A percentile compares a stretch with the other conserved stretches of the same genome.
These are phyloP conservation scores for Limenitis camilla DNA, from an alignment of 2,888 invertebrate species.

Conservation along the genomic window DNA sequence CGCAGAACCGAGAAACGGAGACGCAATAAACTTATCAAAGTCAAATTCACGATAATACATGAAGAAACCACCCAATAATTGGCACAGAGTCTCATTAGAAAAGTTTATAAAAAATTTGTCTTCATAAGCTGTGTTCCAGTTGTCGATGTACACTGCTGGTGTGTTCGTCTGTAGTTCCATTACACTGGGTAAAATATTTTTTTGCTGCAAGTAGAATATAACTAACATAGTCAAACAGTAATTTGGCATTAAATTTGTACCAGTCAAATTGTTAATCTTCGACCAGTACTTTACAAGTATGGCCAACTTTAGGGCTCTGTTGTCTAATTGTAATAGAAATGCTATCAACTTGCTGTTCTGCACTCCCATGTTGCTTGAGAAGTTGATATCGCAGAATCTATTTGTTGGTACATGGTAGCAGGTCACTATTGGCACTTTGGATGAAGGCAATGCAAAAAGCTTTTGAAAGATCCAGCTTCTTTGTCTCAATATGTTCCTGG, in stretches of 20 bases:
- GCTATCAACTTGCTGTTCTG: constrained; percentile 79
- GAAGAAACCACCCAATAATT: constrained; percentile 39
- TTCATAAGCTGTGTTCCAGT: constrained; percentile 77
- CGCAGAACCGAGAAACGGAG: constrained; percentile 28
- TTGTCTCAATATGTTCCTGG: constrained; percentile 50
- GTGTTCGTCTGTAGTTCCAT: constrained; percentile 50
- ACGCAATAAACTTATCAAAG: constrained; percentile 26
- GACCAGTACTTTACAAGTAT: constrained; percentile 85
- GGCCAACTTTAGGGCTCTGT: constrained; percentile 72
- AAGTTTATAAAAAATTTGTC: constrained; percentile 10
- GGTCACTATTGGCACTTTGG: constrained; percentile 85
- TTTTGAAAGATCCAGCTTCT: constrained; percentile 28
- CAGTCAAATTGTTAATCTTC: constrained; percentile 72
- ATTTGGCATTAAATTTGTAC: constrained; percentile 69
- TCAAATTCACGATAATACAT: constrained; percentile 28
- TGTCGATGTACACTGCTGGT: constrained; percentile 44
- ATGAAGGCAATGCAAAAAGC: constrained; percentile 74
- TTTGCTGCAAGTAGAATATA: constrained; percentile 81
- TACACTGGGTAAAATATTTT: constrained; percentile 73
- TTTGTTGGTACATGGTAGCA: constrained; percentile 76
- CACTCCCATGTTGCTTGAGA: constrained; percentile 79
- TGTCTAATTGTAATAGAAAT: constrained; percentile 72
- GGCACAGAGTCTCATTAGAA: constrained; percentile 25
- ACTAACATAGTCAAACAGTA: constrained; percentile 79
- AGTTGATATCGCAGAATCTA: constrained; percentile 81